Base-by-base conservation (phyloP, 53 echinoderm and acorn worm genomes). In the Paracentrotus lividus region DNA sequence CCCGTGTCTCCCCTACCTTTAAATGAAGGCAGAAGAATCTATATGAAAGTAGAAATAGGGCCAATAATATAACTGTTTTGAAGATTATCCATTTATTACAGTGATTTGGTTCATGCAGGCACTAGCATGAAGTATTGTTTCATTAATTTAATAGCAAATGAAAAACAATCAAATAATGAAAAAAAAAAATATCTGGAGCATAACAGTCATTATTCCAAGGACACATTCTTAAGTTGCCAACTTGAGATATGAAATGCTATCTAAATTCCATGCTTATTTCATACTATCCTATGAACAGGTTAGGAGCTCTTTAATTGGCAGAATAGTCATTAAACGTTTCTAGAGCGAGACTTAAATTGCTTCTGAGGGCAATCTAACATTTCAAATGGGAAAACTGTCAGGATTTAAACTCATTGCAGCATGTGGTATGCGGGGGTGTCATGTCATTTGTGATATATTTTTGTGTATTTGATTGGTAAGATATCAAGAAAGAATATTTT, bases 351-450 rank as follows among this genome's bases (percentile, higher is more conserved):
- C 44, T 27, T 56, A 56, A 86, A 86, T 86, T 56, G 86, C 86
- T 86, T 86, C 47, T 23, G 86, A 56, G 31, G 86, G 54, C 56
- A 86, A 56, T 54, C 54, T 86, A 55, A 36, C 86, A 86, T 86
- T 86, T 55, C 86, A 86, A 86, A 86, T 86, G 86, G 56, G 86
- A 86, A 86, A 86, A 47, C 81, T 81, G 81, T 81, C 81, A 45
- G 81, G 12, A 81, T 81, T 27, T 81, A 47, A 44, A 47, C 81
- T 44, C 81, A 3, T 81, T 47, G 26, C 81, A 1, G 81, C 81
- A 81, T 81, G 45, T 47, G 47, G 81, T 33, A 18, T 45, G 33
- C 27, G 26, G 12, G 26, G 81, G 81, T 49, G 81, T 81, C 43
- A 77, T 20, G 42, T 45, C 40, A 6, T 5, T 14, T 72, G 16